A percentile compares a stretch with the other conserved stretches of the same genome.
Evolutionary conservation across 2,113 vertebrate genomes (phyloP).

Genomic region (Ictalurus furcatus): DNA sequence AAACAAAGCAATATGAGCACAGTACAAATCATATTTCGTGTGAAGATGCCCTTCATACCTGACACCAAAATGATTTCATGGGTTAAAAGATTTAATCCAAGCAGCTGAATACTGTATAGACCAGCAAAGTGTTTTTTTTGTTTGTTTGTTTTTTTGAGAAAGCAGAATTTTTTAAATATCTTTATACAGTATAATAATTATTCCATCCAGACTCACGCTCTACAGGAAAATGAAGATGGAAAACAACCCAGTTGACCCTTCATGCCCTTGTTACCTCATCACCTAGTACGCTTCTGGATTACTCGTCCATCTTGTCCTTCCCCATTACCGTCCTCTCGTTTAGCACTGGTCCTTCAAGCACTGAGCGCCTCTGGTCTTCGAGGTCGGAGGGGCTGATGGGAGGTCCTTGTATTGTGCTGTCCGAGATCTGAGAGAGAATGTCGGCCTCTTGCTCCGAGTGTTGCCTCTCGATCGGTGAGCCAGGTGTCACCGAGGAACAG

Average conservation of each 20-base stretch:
- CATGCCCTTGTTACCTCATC: neutral
- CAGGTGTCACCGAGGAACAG: constrained; percentile 62
- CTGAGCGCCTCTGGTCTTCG: constrained; percentile 61
- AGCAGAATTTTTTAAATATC: neutral
- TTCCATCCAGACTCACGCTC: neutral
- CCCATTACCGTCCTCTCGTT: constrained; percentile 45
- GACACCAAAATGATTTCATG: neutral
- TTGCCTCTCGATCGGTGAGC: constrained; percentile 55
- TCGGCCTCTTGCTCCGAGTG: constrained; percentile 54
- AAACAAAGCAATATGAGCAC: neutral
- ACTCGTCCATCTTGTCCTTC: constrained; percentile 25
- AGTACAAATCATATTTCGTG: neutral
- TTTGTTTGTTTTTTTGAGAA: neutral
- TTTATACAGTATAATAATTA: neutral
- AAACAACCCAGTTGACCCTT: neutral
- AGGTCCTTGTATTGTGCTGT: constrained; percentile 60
- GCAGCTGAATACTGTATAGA: neutral
- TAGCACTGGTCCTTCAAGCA: constrained; percentile 47
- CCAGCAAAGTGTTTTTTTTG: neutral
- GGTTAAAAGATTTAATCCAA: neutral
- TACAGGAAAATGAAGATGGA: neutral
- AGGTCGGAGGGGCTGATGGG: constrained; percentile 52
- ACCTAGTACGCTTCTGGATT: neutral
- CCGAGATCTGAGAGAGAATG: constrained; percentile 59
- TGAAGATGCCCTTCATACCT: neutral